Conservation (phyloP, 2,797 vertebrate species). For the Cheirogaleus major region DNA sequence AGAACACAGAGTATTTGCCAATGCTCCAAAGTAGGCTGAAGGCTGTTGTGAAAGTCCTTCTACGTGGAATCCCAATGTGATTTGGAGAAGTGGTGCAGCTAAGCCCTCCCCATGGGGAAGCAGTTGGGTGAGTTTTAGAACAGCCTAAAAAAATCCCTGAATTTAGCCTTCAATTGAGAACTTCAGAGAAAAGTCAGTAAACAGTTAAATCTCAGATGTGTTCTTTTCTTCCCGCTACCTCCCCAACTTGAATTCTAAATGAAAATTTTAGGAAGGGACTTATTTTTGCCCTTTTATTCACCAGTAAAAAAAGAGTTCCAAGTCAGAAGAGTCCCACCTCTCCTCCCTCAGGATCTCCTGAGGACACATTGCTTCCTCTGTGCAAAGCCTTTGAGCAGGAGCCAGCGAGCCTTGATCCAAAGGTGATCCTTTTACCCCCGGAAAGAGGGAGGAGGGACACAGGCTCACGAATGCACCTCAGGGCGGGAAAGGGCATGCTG, state of each 20-base stretch:
- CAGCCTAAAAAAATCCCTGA: slow-evolving; percentile 65
- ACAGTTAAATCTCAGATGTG: slow-evolving; percentile 28
- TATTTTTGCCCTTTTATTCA: not conserved
- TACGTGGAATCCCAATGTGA: not conserved
- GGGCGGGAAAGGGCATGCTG: not conserved
- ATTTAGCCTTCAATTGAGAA: slow-evolving; percentile 26
- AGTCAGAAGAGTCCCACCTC: not conserved
- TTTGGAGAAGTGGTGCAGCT: slow-evolving; percentile 47
- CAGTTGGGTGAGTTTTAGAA: slow-evolving; percentile 50
- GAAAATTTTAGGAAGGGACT: slow-evolving; percentile 7
- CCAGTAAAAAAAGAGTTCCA: not conserved
- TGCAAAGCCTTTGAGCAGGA: slow-evolving; percentile 6
- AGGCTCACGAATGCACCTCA: not conserved
- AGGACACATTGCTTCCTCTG: not conserved
- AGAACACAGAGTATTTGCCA: not conserved
- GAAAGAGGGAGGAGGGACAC: not conserved
- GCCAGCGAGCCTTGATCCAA: slow-evolving; percentile 15
- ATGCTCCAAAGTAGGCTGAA: not conserved
- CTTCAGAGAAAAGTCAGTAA: slow-evolving; percentile 40
- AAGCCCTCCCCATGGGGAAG: slow-evolving; percentile 45
- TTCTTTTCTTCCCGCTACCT: not conserved
- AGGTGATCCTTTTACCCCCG: slow-evolving; percentile 45
- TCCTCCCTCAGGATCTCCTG: not conserved
- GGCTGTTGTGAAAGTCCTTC: not conserved
- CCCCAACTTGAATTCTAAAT: not conserved